Conservation (phyloP, 2,113 vertebrate species). For the Hippocampus barbouri region DNA sequence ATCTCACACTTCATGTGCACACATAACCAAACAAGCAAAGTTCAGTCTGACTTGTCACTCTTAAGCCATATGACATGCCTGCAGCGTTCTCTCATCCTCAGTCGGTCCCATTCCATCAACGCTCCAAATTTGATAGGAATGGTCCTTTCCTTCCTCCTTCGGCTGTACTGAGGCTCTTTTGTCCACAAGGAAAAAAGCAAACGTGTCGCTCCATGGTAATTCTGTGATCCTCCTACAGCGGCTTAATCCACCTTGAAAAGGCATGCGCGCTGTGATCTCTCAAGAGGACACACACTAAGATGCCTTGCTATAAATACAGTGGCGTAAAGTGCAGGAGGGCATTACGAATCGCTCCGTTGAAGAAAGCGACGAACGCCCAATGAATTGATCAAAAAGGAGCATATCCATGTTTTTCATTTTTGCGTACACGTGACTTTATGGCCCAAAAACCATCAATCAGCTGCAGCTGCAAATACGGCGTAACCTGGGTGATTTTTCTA, state of each 20-base stretch:
- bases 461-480: no score
- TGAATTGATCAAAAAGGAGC: neutral
- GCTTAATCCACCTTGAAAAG: constrained; percentile 46
- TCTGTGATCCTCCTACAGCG: neutral
- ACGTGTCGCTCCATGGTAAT: constrained; percentile 2
- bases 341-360: neutral
- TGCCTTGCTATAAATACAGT: constrained; percentile 55
- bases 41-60: neutral
- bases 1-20: constrained; percentile 5
- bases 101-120: constrained; percentile 19
- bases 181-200: neutral
- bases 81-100: neutral
- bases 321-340: neutral
- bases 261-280: constrained; percentile 29
- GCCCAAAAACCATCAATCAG: neutral
- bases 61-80: neutral
- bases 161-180: neutral
- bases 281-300: constrained; percentile 51
- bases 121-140: constrained; percentile 8
- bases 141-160: neutral
- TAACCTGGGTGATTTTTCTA: no score
- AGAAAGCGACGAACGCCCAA: neutral
- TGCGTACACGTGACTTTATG: neutral
- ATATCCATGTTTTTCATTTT: neutral
- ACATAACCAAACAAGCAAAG: constrained; percentile 1